Evolutionary conservation across 2,888 invertebrate genomes (phyloP).

Genomic region (Metacarcinus magister): DNA sequence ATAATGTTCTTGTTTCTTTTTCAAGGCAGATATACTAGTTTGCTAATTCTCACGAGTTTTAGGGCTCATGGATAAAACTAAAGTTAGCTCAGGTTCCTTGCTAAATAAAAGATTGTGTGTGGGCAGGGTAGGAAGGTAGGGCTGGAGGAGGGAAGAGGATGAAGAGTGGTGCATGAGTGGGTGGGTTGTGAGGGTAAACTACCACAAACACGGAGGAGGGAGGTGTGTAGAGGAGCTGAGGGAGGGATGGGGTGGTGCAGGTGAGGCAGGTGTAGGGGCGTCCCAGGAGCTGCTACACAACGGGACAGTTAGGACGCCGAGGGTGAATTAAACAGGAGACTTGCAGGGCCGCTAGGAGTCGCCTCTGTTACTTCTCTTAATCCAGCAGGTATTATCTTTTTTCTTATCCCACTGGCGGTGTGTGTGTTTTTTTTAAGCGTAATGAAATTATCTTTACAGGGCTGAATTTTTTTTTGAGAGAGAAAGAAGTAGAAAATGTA

Average conservation of each 20-base stretch:
- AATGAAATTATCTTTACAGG: background rate
- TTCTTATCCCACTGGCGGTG: background rate
- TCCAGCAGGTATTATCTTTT: background rate
- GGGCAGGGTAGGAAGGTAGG: background rate
- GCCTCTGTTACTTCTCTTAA: background rate
- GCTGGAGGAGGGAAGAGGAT: background rate
- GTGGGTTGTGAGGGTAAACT: background rate
- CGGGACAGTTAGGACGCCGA: background rate
- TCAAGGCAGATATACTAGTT: slow-evolving; percentile 11
- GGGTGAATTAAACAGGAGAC: background rate
- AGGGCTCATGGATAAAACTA: background rate
- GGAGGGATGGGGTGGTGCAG: no score
- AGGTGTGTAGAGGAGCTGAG: background rate
- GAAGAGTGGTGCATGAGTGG: background rate
- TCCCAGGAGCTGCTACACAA: background rate
- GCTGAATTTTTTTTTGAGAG: background rate
- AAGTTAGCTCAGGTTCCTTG: slow-evolving; percentile 27
- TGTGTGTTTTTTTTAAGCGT: background rate
- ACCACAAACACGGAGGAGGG: background rate
- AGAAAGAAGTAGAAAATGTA: background rate
- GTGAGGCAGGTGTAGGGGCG: background rate
- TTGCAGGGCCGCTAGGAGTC: background rate
- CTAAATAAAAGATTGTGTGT: slow-evolving; percentile 10
- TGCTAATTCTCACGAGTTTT: slow-evolving; percentile 8
- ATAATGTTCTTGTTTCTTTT: background rate